phyloP scores from a whole-genome alignment of 92 coral and sea anemone species.

The Parazoanthus darwini region DNA sequence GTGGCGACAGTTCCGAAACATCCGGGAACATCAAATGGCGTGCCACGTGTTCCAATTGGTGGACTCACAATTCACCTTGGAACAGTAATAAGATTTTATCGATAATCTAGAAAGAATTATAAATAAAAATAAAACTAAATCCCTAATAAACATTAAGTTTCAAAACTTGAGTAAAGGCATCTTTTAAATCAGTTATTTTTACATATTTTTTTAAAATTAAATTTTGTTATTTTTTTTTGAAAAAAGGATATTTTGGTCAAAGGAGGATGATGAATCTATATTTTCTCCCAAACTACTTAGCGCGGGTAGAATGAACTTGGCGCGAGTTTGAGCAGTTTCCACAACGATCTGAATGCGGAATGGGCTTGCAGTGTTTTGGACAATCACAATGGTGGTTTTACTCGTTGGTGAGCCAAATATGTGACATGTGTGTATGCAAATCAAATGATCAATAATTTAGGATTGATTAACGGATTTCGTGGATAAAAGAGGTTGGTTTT shows the following conservation, averaged over 20 bases:
- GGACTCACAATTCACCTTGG: conserved; percentile 41
- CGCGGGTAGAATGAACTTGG: conserved; percentile 24
- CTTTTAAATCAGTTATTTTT: background rate
- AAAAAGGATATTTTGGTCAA: background rate
- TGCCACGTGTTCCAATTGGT: conserved; percentile 97
- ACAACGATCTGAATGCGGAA: background rate
- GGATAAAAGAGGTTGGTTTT: conserved; percentile 5
- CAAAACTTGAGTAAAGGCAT: too few species aligned
- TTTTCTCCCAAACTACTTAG: conserved; percentile 26
- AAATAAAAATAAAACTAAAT: background rate
- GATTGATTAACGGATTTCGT: background rate
- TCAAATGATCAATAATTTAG: conserved; percentile 24
- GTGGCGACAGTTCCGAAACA: too few species aligned
- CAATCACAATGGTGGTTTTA: background rate
- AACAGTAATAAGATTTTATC: conserved; percentile 46
- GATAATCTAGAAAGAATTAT: conserved; percentile 2
- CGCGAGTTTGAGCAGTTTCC: conserved; percentile 18
- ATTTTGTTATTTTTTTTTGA: background rate
- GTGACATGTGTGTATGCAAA: conserved; percentile 10
- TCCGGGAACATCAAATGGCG: conserved; percentile 73
- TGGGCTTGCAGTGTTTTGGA: too few species aligned
- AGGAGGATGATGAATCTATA: background rate
- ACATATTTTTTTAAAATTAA: too few species aligned
- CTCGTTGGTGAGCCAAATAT: background rate
- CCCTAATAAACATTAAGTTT: background rate